Conservation (phyloP, 2,113 vertebrate species). For the Syrrhaptes paradoxus region DNA sequence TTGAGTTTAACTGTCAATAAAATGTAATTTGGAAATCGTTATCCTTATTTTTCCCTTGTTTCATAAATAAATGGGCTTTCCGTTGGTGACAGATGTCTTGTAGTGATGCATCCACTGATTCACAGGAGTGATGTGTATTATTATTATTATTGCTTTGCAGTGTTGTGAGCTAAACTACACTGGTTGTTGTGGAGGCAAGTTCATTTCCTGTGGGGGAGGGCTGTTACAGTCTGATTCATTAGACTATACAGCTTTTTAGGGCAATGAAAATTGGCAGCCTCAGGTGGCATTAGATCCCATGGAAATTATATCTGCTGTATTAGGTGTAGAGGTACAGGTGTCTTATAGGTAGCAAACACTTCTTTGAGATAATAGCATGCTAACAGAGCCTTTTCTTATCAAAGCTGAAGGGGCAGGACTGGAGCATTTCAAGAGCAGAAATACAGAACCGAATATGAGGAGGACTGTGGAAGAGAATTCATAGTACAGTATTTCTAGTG, state of each 20-base stretch:
- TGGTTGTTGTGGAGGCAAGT: background rate
- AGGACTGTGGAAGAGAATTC: background rate
- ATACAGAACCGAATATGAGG: background rate
- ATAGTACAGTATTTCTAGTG: background rate
- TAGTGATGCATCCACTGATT: background rate
- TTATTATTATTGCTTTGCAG: background rate
- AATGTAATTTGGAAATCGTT: background rate
- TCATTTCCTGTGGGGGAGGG: background rate
- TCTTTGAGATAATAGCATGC: background rate
- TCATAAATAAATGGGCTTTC: background rate
- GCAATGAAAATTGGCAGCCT: background rate
- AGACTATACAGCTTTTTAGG: background rate
- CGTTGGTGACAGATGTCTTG: constrained; percentile 15
- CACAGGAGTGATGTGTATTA: background rate
- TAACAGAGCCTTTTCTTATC: background rate
- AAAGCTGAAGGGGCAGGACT: background rate
- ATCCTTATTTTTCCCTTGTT: constrained; percentile 8
- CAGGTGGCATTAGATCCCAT: background rate
- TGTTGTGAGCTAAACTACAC: background rate
- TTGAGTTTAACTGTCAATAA: background rate
- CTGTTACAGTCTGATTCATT: background rate
- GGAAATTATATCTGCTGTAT: background rate
- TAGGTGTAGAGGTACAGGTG: background rate
- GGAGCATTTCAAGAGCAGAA: background rate
- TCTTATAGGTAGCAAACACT: background rate